Base-by-base conservation (phyloP, 2,888 invertebrate species). In the Mactromeris polynyma region DNA sequence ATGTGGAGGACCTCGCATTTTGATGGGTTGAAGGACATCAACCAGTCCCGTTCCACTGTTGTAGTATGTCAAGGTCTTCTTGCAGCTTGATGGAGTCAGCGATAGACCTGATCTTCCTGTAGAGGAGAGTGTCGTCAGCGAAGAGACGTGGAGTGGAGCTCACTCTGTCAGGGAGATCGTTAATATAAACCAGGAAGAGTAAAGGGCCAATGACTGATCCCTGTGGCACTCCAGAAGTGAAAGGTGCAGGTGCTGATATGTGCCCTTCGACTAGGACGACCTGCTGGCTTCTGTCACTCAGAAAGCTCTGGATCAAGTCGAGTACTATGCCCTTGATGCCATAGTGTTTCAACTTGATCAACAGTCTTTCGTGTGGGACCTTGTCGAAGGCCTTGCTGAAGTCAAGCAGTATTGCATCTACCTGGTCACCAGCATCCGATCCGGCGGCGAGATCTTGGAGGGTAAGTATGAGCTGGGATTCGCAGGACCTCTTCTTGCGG, bases 161-260 rank as follows among this genome's bases (percentile, higher is more conserved):
- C 17, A 89, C 79, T 19, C 78, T 82, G 1, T 38, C 83, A 40
- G 93, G 93, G 19, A 92, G 83, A 80, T 93, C 92, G 58, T 93
- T 92, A n/a, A 93, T 93, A 69, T 86, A 92, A 14, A 91, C 3
- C 4, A 92, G 87, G 85, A 93, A 94, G 31, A 93, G 85, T 19
- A 90, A 31, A 6, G 89, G 93, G 21, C 89, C 92, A 1, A 92
- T 86, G 31, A 92, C 92, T 14, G 90, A 83, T 14, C 90, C 90
- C 54, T 90, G 93, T 11, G 92, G 91, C 19, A 91, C 91, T 26
- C 93, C 89, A 19, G 91, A 90, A 42, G 84, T 86, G 0, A 93
- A 90, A 11, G 89, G 38, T 19, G 88, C 84, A 36, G 85, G 69
- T 21, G 58, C 33, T 36, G 90, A 91, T 11, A n/a, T 38, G 1